phyloP scores from a whole-genome alignment of 2,888 invertebrate species.

The Mythimna albipuncta region DNA sequence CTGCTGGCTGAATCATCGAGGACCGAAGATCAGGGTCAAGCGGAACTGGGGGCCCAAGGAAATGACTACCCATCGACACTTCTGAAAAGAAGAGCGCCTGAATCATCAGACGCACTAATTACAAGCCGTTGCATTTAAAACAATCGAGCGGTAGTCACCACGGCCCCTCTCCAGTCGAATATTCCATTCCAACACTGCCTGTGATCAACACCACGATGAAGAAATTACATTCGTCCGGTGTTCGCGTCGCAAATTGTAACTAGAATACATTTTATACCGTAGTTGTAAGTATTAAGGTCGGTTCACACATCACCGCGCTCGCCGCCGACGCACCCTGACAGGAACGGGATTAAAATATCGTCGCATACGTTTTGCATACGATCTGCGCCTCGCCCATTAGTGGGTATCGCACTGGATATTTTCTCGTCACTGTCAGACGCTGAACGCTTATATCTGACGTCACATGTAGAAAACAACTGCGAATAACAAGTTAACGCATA shows the following conservation, averaged over 20 bases:
- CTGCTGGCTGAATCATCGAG: constrained; percentile 80
- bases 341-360: constrained; percentile 61
- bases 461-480: constrained; percentile 58
- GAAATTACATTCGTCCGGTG: constrained; percentile 87
- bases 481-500: constrained; percentile 26
- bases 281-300: constrained; percentile 62
- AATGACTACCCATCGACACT: constrained; percentile 34
- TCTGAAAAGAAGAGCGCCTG: constrained; percentile 23
- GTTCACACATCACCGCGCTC: constrained; percentile 54
- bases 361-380: constrained; percentile 64
- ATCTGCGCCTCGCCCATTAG: constrained; percentile 60
- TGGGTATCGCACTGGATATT: constrained; percentile 56
- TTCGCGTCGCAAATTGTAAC: constrained; percentile 80
- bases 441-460: constrained; percentile 59
- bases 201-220: constrained; percentile 84
- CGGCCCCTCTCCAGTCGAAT: constrained; percentile 67
- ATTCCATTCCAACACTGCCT: constrained; percentile 85
- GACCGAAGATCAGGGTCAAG: constrained; percentile 64
- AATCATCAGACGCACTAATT: constrained; percentile 40
- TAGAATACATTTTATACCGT: constrained; percentile 67
- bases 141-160: constrained; percentile 8
- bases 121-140: constrained; percentile 31
- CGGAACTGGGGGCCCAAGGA: constrained; percentile 61
- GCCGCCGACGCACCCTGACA: constrained; percentile 48
- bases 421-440: constrained; percentile 55